These are phyloP conservation scores for Stomorhina lunata DNA, from an alignment of 2,888 invertebrate genomes.

Conservation along the genomic window DNA sequence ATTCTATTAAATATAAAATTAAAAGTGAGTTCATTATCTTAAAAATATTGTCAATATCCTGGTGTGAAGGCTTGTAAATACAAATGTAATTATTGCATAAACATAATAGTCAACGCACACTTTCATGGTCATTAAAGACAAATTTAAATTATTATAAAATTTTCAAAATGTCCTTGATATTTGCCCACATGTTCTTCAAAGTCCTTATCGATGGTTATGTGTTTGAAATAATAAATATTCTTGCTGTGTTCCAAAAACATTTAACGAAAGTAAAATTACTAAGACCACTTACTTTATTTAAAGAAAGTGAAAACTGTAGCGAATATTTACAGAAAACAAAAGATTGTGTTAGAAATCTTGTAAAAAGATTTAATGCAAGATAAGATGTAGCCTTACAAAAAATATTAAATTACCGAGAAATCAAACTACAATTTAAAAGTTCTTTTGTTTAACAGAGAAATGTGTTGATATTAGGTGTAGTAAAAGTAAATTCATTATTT, in stretches of 20 bases:
- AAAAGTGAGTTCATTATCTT: too few relatives aligned
- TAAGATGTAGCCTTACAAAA: slow-evolving; percentile 20
- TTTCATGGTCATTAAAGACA: neutral
- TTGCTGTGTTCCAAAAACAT: neutral
- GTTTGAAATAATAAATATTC: neutral
- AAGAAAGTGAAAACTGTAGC: neutral
- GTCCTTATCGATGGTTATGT: neutral
- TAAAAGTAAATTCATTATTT: too few relatives aligned
- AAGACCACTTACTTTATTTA: neutral
- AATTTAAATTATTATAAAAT: neutral
- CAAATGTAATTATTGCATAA: too few relatives aligned
- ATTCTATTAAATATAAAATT: too few relatives aligned
- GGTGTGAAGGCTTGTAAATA: too few relatives aligned
- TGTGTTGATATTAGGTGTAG: too few relatives aligned
- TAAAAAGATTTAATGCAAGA: neutral
- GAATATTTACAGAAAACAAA: neutral
- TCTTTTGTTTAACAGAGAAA: neutral
- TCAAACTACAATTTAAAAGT: neutral
- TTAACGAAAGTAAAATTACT: slow-evolving; percentile 8
- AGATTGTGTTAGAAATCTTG: slow-evolving; percentile 1
- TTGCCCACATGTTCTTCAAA: neutral
- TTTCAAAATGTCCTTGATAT: slow-evolving; percentile 10
- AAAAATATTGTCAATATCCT: too few relatives aligned
- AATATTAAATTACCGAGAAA: slow-evolving; percentile 32
- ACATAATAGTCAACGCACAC: too few relatives aligned